Percentiles rank a stretch among this genome's conserved stretches.
Conservation (phyloP, 2,113 vertebrate species). For the Platysternon megacephalum region DNA sequence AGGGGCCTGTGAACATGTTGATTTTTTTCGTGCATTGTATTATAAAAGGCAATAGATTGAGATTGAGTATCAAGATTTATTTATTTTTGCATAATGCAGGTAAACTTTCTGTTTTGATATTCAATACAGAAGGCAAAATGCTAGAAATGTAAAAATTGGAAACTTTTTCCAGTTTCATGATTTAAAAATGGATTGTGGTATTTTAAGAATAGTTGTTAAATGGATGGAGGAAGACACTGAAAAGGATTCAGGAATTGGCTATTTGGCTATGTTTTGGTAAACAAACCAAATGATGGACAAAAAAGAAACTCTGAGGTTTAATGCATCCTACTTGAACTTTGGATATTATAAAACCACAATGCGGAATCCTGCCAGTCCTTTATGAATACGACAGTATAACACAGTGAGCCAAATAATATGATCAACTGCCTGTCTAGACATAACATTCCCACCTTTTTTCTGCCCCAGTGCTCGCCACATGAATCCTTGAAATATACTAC, state of each 20-base stretch:
- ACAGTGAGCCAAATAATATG: background rate
- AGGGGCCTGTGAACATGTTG: background rate
- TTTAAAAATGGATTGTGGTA: background rate
- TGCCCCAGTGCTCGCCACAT: background rate
- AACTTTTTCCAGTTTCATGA: background rate
- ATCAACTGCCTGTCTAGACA: conserved; percentile 4
- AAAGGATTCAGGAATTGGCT: background rate
- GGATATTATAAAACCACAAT: background rate
- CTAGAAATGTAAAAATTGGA: background rate
- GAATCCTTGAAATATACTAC: background rate
- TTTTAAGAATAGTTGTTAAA: background rate
- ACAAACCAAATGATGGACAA: background rate
- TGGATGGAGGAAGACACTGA: background rate
- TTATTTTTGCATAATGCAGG: background rate
- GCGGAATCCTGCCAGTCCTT: background rate
- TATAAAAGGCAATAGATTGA: background rate
- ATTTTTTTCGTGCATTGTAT: background rate
- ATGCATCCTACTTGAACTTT: background rate
- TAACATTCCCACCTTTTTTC: background rate
- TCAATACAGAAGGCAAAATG: background rate
- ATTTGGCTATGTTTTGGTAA: background rate
- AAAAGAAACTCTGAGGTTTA: background rate
- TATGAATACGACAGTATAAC: background rate
- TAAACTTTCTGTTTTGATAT: background rate
- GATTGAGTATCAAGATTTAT: background rate